These are phyloP conservation scores for Rhagologus leucostigma DNA, from an alignment of 2,113 vertebrate genomes.

Conservation along the genomic window DNA sequence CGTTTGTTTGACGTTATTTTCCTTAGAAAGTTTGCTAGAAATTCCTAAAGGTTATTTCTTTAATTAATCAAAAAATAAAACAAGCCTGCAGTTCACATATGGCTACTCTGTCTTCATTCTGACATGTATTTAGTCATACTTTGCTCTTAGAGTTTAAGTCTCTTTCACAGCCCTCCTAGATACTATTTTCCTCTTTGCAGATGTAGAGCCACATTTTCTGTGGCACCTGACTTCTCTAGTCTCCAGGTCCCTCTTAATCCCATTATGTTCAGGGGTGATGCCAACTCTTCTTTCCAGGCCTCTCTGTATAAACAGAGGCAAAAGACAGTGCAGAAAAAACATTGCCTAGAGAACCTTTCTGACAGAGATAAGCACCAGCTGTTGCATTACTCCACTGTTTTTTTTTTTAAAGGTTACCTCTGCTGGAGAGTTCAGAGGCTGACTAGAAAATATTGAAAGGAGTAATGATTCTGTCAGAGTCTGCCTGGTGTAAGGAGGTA, in stretches of 20 bases:
- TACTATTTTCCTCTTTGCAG: neutral
- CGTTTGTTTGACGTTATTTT: neutral
- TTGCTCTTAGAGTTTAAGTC: neutral
- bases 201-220: neutral
- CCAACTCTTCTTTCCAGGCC: neutral
- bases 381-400: neutral
- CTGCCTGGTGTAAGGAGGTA: neutral
- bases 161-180: neutral
- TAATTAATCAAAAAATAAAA: neutral
- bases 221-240: neutral
- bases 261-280: neutral
- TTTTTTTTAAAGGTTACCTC: neutral
- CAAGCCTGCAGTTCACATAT: neutral
- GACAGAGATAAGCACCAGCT: neutral
- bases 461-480: neutral
- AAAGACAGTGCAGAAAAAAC: neutral
- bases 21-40: neutral
- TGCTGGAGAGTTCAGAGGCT: neutral
- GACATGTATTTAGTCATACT: neutral
- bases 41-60: neutral
- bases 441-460: neutral
- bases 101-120: neutral
- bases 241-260: neutral
- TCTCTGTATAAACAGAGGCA: neutral
- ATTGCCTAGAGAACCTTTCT: neutral